These are phyloP conservation scores for Maniola hyperantus DNA, from an alignment of 2,888 invertebrate species.

Conservation along the genomic window DNA sequence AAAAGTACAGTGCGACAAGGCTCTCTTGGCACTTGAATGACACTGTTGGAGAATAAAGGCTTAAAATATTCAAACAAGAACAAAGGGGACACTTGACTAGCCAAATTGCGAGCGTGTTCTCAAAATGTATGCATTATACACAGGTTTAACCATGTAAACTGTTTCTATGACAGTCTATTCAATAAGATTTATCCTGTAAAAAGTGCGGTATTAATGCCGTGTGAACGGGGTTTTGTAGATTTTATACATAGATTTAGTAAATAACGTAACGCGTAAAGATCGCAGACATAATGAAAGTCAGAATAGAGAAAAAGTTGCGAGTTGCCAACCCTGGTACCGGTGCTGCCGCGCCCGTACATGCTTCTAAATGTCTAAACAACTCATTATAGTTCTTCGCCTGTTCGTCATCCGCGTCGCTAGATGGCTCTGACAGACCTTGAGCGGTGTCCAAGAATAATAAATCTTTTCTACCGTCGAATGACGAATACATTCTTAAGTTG, in stretches of 20 bases:
- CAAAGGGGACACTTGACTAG: too few species aligned
- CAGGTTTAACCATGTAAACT: too few species aligned
- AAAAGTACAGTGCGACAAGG: too few species aligned
- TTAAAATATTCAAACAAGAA: too few species aligned
- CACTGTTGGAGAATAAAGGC: too few species aligned
- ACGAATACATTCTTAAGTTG: slow-evolving; percentile 82
- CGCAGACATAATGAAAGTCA: slow-evolving; percentile 54
- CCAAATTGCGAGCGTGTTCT: too few species aligned
- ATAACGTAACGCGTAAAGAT: slow-evolving; percentile 52
- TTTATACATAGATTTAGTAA: slow-evolving; percentile 42
- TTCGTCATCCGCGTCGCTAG: slow-evolving; percentile 54
- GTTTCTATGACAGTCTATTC: too few species aligned
- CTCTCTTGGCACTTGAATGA: too few species aligned
- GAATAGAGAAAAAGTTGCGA: slow-evolving; percentile 52
- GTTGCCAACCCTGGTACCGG: slow-evolving; percentile 47
- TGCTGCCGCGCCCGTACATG: slow-evolving; percentile 58
- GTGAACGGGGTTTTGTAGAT: too few species aligned
- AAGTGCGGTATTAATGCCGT: too few species aligned
- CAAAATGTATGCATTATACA: too few species aligned
- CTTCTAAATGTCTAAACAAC: slow-evolving; percentile 73
- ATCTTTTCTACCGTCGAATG: slow-evolving; percentile 77
- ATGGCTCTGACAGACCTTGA: slow-evolving; percentile 76
- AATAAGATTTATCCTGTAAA: too few species aligned
- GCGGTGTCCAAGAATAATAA: slow-evolving; percentile 85
- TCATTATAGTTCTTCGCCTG: slow-evolving; percentile 82